A percentile compares a stretch with the other conserved stretches of the same genome.
Conservation (phyloP, 1,140 invertebrate species). For the Heterodera carotae region DNA sequence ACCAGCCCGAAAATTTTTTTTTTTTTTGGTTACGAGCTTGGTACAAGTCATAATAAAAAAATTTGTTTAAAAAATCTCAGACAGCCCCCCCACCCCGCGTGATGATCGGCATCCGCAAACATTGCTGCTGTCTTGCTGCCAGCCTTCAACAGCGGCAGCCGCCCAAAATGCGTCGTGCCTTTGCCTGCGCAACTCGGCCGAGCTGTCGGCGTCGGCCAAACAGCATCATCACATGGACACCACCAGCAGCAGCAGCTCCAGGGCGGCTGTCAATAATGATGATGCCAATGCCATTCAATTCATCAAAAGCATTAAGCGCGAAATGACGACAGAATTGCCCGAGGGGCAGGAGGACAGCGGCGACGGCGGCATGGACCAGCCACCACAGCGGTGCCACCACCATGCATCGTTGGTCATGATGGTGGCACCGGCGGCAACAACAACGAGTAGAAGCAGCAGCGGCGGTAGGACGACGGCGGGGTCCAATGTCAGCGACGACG, state of each 20-base stretch:
- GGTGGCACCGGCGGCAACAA: background rate
- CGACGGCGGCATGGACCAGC: background rate
- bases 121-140: background rate
- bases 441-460: constrained; percentile 6
- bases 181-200: constrained; percentile 17
- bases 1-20: too few species aligned
- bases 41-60: too few species aligned
- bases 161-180: background rate
- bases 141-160: background rate
- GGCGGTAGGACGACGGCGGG: background rate
- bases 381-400: too few species aligned
- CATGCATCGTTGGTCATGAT: background rate
- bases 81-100: too few species aligned
- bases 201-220: background rate
- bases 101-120: background rate
- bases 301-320: constrained; percentile 28
- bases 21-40: too few species aligned
- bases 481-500: background rate
- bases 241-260: too few species aligned
- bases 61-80: too few species aligned
- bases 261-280: too few species aligned
- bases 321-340: background rate
- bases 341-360: constrained; percentile 1
- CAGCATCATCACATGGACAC: background rate
- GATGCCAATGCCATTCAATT: too few species aligned